phyloP scores from a whole-genome alignment of 2,113 vertebrate species.

The Apeltes quadracus region DNA sequence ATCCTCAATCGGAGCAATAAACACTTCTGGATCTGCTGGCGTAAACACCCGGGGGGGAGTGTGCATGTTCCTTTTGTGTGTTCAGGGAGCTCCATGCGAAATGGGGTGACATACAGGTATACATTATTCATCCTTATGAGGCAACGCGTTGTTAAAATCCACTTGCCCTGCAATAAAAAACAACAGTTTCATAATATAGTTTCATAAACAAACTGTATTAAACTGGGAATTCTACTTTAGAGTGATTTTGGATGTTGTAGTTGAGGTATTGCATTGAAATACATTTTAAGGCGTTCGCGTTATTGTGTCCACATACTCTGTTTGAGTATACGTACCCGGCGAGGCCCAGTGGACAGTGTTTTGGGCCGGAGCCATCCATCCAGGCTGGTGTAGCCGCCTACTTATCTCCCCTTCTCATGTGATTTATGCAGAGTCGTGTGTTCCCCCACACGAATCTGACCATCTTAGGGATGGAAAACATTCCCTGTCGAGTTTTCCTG shows the following conservation, averaged over 20 bases:
- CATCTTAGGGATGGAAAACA: conserved; percentile 82
- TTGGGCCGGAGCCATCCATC: conserved; percentile 34
- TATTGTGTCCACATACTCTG: conserved; percentile 25
- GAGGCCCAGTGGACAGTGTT: conserved; percentile 38
- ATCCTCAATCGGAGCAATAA: conserved; percentile 17
- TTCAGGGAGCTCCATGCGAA: not conserved
- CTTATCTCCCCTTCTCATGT: conserved; percentile 64
- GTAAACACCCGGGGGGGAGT: conserved; percentile 5
- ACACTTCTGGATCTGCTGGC: conserved; percentile 3
- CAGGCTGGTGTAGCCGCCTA: conserved; percentile 57
- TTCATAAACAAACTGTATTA: not conserved
- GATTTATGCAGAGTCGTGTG: conserved; percentile 66
- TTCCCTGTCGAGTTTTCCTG: conserved; percentile 63
- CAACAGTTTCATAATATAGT: not conserved
- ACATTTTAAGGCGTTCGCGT: not conserved
- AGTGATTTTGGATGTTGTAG: not conserved
- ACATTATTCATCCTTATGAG: not conserved
- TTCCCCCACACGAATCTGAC: conserved; percentile 74
- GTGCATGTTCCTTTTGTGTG: not conserved
- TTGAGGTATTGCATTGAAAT: not conserved
- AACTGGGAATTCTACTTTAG: not conserved
- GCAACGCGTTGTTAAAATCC: not conserved
- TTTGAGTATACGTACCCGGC: conserved; percentile 35
- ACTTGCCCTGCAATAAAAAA: not conserved
- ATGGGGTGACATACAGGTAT: not conserved